These are phyloP conservation scores for Ichneumoninae sp. DNA, from an alignment of 2,888 invertebrate species.

Conservation along the genomic window DNA sequence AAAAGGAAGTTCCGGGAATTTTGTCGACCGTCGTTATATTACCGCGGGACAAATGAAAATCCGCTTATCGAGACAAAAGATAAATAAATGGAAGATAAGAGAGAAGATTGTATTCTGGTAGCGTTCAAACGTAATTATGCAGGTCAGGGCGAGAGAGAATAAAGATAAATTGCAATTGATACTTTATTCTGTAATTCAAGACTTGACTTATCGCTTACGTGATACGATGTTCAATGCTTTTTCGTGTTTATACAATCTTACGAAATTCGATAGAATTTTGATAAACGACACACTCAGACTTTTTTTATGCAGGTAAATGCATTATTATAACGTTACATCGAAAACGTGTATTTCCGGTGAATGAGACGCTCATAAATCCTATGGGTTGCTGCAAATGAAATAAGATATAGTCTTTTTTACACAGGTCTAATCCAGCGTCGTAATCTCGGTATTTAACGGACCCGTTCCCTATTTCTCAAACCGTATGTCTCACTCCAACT, in stretches of 20 bases:
- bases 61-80: background rate
- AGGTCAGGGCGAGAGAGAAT: background rate
- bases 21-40: conserved; percentile 24
- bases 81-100: background rate
- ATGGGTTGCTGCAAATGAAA: no score
- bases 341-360: conserved; percentile 5
- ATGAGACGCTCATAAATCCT: background rate
- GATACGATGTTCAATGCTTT: background rate
- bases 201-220: conserved; percentile 4
- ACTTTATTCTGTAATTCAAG: conserved; percentile 7
- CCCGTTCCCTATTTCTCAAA: background rate
- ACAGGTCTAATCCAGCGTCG: background rate
- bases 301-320: background rate
- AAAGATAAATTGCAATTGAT: conserved; percentile 1
- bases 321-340: background rate
- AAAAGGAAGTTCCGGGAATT: background rate
- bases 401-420: background rate
- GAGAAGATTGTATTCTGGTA: background rate
- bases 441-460: background rate
- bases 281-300: conserved; percentile 28
- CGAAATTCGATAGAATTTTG: conserved; percentile 26
- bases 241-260: conserved; percentile 19
- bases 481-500: background rate
- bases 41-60: conserved; percentile 4
- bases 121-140: background rate